Base-by-base conservation (phyloP, 2,888 invertebrate species). In the Yponomeuta cagnagella region DNA sequence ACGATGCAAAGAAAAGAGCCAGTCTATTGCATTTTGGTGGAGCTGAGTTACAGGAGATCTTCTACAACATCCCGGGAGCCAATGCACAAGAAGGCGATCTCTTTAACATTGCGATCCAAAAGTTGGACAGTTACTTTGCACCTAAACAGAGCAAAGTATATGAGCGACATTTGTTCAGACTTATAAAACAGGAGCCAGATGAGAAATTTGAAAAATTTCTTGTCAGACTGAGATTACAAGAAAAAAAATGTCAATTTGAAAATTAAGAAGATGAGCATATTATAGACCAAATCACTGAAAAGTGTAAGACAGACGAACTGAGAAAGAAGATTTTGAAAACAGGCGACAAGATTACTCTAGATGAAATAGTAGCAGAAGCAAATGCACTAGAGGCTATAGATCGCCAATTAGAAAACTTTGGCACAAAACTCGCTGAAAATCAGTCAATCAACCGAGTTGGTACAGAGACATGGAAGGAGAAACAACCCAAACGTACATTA, bases 101-200 rank as follows among this genome's bases (percentile, higher is more conserved):
- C 23, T 71, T 71, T 68, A 12, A 71, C 5, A 68, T 63, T 15
- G 67, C 68, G 10, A 68, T 71, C 10, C 8, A 33, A 58, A 63
- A 70, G 63, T 43, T 70, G n/a, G 70, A 65, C 48, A 30, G 33
- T n/a, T 70, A 63, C 48, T 70, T 70, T 64, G 63, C 70, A 64
- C 70, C 70, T n/a, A 70, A 70, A 23, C 65, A 70, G 33, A 70
- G 65, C n/a, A 70, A 71, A 68, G 68, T 70, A 33, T 70, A 65
- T 70, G 70, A 70, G 66, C 65, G 70, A 23, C 70, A 70, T 66
- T 10, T 70, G 31, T 65, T 70, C 43, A 23, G 70, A 10, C 63
- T 70, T 8, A 12, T 70, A 10, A 70, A 43, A 70, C 65, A 70
- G 48, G 23, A 23, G 23, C 23, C 23, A 23, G 23, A 23, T 23